Percentiles rank a stretch among this genome's conserved stretches.
Conservation (phyloP, 2,113 vertebrate species). For the Aptenodytes forsteri region DNA sequence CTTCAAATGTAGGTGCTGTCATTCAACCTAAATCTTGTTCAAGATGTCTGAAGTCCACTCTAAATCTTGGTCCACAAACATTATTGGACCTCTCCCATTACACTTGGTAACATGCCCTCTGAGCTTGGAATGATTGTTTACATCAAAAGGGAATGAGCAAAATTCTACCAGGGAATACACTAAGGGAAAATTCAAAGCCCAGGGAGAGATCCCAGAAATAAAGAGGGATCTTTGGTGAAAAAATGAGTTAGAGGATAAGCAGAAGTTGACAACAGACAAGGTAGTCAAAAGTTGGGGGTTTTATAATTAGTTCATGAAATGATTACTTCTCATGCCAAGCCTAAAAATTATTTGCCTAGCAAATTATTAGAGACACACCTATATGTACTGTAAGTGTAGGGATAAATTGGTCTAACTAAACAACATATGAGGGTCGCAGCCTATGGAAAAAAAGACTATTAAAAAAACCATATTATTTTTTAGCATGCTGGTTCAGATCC, state of each 20-base stretch:
- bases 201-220: accelerated
- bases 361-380: not conserved
- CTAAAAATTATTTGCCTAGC: not conserved
- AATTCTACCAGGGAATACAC: not conserved
- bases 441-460: not conserved
- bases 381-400: not conserved
- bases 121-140: not conserved
- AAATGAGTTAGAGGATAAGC: not conserved
- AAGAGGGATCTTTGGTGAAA: not conserved
- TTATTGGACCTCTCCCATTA: not conserved
- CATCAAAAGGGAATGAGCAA: not conserved
- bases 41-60: not conserved
- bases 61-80: not conserved
- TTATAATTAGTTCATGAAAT: not conserved
- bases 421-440: not conserved
- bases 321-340: not conserved
- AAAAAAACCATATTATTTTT: not conserved
- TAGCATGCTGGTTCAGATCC: not conserved
- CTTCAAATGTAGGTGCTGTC: not conserved
- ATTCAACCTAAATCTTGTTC: not conserved
- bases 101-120: not conserved
- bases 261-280: not conserved
- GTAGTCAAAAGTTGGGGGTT: accelerated
- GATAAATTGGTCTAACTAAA: not conserved
- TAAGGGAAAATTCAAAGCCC: not conserved